Evolutionary conservation across 2,797 vertebrate genomes (phyloP).

Genomic region (Tenualosa thibaudeaui): DNA sequence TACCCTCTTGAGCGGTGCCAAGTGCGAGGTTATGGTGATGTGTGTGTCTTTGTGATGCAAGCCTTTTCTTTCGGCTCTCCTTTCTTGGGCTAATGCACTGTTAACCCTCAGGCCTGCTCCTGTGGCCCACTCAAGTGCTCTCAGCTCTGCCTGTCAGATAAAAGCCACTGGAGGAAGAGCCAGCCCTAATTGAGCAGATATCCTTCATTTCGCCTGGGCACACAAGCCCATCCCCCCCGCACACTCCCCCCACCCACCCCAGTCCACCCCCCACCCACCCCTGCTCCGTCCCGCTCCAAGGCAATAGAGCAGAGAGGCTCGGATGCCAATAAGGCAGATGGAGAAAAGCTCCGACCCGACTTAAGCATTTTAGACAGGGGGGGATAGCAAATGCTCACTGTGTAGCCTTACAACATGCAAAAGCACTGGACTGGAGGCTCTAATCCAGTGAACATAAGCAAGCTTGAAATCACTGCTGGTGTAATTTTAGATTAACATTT

Average conservation of each 20-base stretch:
- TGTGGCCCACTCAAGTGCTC: constrained; percentile 50
- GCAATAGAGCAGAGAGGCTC: background rate
- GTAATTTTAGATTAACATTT: constrained; percentile 46
- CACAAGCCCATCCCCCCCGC: background rate
- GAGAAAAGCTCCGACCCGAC: background rate
- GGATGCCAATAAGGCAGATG: background rate
- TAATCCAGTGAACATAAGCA: background rate
- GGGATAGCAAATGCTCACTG: background rate
- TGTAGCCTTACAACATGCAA: background rate
- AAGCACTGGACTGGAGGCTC: background rate
- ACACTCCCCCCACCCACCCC: no score
- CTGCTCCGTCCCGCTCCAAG: background rate
- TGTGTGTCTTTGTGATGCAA: background rate
- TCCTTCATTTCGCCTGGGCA: constrained; percentile 67
- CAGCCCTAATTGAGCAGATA: constrained; percentile 74
- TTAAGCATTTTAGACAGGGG: constrained; percentile 13
- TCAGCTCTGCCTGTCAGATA: constrained; percentile 60
- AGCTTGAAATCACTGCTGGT: constrained; percentile 16
- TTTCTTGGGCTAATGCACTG: constrained; percentile 65
- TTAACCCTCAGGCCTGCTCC: constrained; percentile 66
- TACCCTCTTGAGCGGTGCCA: constrained; percentile 32
- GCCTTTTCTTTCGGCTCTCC: constrained; percentile 3
- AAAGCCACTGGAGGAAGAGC: constrained; percentile 70
- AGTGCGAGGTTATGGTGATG: background rate
- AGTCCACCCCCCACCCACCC: background rate